phyloP scores from a whole-genome alignment of 2,888 invertebrate genomes.

The Ferrisia virgata region DNA sequence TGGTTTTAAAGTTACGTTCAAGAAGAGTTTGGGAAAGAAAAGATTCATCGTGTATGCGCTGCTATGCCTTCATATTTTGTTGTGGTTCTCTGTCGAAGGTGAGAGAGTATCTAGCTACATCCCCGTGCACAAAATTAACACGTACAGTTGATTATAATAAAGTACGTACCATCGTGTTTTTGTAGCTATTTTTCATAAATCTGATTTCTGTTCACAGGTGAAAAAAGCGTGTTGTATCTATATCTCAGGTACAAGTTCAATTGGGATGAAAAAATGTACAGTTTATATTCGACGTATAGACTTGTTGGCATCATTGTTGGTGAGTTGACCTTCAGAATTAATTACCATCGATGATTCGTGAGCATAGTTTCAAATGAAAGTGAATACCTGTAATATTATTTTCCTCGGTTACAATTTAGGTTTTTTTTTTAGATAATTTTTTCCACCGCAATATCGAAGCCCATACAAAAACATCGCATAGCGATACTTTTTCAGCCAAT shows the following conservation, averaged over 20 bases:
- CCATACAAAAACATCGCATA: too few species aligned
- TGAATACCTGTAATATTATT: too few species aligned
- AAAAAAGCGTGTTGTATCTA: conserved; percentile 48
- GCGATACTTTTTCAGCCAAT: too few species aligned
- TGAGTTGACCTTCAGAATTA: too few species aligned
- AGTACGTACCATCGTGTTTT: background rate
- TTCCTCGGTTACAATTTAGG: too few species aligned
- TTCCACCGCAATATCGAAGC: too few species aligned
- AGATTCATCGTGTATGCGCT: background rate
- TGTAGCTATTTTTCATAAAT: background rate
- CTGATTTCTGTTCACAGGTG: conserved; percentile 47
- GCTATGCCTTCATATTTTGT: background rate
- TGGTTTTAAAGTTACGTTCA: background rate
- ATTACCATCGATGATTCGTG: too few species aligned
- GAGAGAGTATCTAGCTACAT: background rate
- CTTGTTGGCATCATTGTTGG: conserved; percentile 48
- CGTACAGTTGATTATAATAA: too few species aligned
- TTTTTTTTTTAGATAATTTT: too few species aligned
- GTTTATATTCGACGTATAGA: conserved; percentile 49
- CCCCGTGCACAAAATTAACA: too few species aligned
- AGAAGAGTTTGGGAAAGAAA: background rate
- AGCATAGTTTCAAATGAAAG: too few species aligned
- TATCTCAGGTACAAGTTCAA: conserved; percentile 49
- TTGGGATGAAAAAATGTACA: conserved; percentile 49
- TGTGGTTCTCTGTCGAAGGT: conserved; percentile 12